Percentiles rank a stretch among this genome's conserved stretches.
phyloP scores from a whole-genome alignment of 2,888 invertebrate genomes.

The Ctena decussata region DNA sequence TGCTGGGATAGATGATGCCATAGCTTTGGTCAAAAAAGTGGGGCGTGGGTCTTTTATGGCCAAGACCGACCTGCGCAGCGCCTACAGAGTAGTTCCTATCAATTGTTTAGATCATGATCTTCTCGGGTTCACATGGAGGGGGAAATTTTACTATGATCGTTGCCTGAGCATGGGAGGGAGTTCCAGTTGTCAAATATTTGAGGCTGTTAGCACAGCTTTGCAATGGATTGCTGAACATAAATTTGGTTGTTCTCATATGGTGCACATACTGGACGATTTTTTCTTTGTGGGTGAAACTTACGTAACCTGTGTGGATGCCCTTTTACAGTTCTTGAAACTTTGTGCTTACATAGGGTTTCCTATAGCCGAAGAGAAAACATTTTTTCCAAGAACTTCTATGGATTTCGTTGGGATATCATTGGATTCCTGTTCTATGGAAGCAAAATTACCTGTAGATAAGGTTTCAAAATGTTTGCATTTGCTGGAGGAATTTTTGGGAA shows the following conservation, averaged over 20 bases:
- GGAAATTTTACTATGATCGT: conserved; percentile 12
- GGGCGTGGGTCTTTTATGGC: conserved; percentile 17
- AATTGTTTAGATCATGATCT: not conserved
- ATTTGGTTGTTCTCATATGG: conserved; percentile 22
- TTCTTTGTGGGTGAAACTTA: conserved; percentile 6
- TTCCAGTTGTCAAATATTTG: not conserved
- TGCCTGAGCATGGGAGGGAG: conserved; percentile 20
- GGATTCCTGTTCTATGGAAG: not conserved
- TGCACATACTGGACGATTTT: conserved; percentile 36
- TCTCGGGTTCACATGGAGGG: conserved; percentile 5
- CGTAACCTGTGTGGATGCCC: not conserved
- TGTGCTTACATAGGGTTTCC: conserved; percentile 14
- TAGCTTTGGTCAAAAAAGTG: conserved; percentile 89
- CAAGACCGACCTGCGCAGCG: conserved; percentile 27
- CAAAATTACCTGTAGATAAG: not conserved
- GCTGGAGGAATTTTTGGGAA: not conserved
- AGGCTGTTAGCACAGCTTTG: not conserved
- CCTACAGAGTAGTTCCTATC: conserved; percentile 19
- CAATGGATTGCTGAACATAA: conserved; percentile 9
- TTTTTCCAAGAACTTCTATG: not conserved
- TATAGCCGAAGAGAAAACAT: not conserved
- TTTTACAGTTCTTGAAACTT: conserved; percentile 1
- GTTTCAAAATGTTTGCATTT: not conserved
- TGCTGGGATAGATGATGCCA: conserved; percentile 90
- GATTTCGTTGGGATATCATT: not conserved